Evolutionary conservation across 1,140 invertebrate species (phyloP).

Genomic region (Ostrea denselamellosa): DNA sequence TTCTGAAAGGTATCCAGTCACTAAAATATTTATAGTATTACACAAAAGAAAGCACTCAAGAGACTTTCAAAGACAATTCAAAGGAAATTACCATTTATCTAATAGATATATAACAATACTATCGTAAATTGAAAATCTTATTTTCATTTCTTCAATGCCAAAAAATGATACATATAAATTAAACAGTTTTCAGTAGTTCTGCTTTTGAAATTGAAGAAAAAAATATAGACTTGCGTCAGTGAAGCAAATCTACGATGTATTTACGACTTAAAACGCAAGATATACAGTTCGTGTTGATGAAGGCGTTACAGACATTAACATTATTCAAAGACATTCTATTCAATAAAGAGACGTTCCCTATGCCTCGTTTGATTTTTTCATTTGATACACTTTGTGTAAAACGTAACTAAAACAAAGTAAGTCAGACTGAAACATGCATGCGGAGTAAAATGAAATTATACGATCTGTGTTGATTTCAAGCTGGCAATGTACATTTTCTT

Average conservation of each 20-base stretch:
- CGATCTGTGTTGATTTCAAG: no score
- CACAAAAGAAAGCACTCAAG: background rate
- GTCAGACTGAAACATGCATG: background rate
- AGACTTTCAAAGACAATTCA: no score
- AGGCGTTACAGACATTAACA: background rate
- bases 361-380: background rate
- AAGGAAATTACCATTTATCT: no score
- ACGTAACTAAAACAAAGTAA: background rate
- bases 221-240: background rate
- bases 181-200: no score
- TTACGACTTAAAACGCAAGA: background rate
- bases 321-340: background rate
- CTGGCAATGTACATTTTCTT: no score
- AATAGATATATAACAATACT: no score
- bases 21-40: slow-evolving; percentile 10
- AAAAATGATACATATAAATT: no score
- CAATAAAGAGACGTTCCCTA: background rate
- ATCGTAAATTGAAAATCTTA: no score
- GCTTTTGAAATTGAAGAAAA: background rate
- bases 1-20: background rate
- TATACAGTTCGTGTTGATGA: background rate
- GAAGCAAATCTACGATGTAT: background rate
- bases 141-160: no score
- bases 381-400: background rate
- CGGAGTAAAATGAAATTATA: background rate